Base-by-base conservation (phyloP, 2,113 vertebrate species). In the Lipophrys pholis region DNA sequence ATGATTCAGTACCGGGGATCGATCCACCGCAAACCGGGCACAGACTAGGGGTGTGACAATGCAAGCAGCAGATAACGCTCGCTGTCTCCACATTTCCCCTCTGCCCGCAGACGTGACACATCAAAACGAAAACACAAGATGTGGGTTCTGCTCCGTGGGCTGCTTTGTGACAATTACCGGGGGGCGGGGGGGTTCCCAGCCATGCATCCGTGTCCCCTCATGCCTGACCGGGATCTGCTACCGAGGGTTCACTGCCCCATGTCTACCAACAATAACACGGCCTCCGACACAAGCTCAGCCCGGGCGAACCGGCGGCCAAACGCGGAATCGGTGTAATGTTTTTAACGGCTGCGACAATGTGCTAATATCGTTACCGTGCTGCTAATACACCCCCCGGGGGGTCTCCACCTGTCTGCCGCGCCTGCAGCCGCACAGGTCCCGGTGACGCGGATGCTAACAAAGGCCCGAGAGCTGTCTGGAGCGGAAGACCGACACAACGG, bases 401-500 rank as follows among this genome's bases (percentile, higher is more conserved):
- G 43, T 76, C 51, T 69, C 53, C 45, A 56, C 60, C 52, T 49
- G 81, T 68, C 41, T 16, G 38, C 56, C 61, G 67, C 45, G 38
- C 43, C 36, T 9, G 71, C 71, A 77, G 67, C 74, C 63, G 69
- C 73, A 77, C 86, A 69, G 85, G 77, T 82, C 86, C 84, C 83
- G 53, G 82, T 90, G 82, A 91, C 87, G 92, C 82, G 78, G 87
- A 87, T 84, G 88, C 90, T 92, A 95, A 94, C 94, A 95, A 95
- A 93, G 93, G 94, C 93, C 93, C 87, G 82, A 84, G 90, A 90
- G 90, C 87, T 89, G 91, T 93, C 93, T 93, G 90, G 90, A 92
- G 90, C 92, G 93, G 93, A 94, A 95, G 92, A 93, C 90, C 86
- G 78, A 93, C 87, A 94, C 89, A 90, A 92, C 90, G 85, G 82